Conservation (phyloP, 2,113 vertebrate species). For the Phainopepla nitens region DNA sequence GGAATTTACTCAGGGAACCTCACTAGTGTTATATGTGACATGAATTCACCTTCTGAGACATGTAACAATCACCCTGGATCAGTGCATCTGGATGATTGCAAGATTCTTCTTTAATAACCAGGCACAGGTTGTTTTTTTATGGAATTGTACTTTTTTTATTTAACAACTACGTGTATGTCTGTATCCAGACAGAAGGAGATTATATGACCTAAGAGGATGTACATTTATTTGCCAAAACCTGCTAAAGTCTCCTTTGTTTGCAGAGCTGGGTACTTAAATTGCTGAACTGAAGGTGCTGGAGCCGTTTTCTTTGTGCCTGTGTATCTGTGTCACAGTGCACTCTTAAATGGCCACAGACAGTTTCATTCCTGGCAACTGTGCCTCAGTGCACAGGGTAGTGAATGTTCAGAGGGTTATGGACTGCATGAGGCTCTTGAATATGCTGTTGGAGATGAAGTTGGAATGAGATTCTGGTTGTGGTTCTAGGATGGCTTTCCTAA, state of each 20-base stretch:
- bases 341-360: neutral
- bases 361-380: neutral
- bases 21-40: neutral
- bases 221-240: neutral
- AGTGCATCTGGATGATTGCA: neutral
- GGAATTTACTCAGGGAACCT: neutral
- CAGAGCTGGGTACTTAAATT: neutral
- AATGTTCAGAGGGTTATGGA: neutral
- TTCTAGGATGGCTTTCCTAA: neutral
- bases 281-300: neutral
- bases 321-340: neutral
- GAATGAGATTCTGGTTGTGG: neutral
- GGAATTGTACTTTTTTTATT: neutral
- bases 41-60: neutral
- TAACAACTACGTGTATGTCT: neutral
- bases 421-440: neutral
- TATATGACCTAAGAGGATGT: neutral
- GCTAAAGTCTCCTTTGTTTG: neutral
- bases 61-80: neutral
- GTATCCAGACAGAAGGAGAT: neutral
- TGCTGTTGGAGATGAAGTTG: neutral
- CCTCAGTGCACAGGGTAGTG: neutral
- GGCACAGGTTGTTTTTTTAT: neutral
- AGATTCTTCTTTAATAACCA: neutral
- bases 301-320: neutral